phyloP scores from a whole-genome alignment of 2,888 invertebrate genomes.

The Andrena haemorrhoa region DNA sequence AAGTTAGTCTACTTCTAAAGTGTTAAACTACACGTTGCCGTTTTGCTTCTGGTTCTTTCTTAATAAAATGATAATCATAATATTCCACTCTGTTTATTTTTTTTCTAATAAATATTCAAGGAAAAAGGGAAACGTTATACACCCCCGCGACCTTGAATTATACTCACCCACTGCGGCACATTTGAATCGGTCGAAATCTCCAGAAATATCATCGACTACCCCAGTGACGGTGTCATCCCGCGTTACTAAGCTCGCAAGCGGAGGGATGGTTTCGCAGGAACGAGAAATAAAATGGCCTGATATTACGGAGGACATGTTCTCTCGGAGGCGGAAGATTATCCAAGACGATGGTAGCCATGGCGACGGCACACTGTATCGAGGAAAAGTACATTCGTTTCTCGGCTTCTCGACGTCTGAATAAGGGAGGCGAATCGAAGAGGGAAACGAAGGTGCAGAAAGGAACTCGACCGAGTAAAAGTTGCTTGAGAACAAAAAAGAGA shows the following conservation, averaged over 20 bases:
- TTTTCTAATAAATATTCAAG: no score
- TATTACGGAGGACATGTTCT: slow-evolving; percentile 57
- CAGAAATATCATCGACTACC: background rate
- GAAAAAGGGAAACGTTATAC: background rate
- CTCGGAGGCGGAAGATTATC: slow-evolving; percentile 71
- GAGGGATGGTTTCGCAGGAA: slow-evolving; percentile 9
- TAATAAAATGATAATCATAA: no score
- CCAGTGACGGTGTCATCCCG: background rate
- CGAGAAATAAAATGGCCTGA: slow-evolving; percentile 56
- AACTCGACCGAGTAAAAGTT: slow-evolving; percentile 42
- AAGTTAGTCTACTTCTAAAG: background rate
- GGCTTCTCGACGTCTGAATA: slow-evolving; percentile 56
- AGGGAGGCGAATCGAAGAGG: slow-evolving; percentile 48
- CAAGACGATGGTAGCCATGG: slow-evolving; percentile 74
- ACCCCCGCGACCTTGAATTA: background rate
- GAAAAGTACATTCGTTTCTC: slow-evolving; percentile 67
- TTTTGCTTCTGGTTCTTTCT: no score
- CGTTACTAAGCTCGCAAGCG: background rate
- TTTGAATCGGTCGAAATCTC: background rate
- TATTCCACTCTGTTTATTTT: no score
- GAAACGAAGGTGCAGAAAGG: slow-evolving; percentile 25
- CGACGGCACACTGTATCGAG: slow-evolving; percentile 78
- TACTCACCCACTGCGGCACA: background rate
- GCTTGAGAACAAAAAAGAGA: slow-evolving; percentile 31
- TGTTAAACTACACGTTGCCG: no score